Conservation (phyloP, 1,140 invertebrate genomes). For the Drosophila nigrodunni region DNA sequence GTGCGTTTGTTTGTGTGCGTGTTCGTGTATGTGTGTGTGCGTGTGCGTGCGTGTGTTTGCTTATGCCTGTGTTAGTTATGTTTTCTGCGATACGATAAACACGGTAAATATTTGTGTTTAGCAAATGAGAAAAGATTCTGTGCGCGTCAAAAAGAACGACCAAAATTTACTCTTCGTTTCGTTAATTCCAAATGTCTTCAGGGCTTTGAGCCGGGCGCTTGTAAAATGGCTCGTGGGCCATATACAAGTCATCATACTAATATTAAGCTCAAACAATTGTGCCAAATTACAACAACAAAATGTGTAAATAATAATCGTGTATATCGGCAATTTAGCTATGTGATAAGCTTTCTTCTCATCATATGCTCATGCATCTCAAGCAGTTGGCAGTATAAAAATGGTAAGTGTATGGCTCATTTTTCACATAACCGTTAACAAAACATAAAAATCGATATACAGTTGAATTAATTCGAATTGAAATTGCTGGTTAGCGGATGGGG, state of each 20-base stretch:
- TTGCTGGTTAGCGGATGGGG: neutral
- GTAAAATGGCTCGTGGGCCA: slow-evolving; percentile 73
- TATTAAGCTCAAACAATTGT: slow-evolving; percentile 65
- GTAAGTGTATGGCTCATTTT: slow-evolving; percentile 41
- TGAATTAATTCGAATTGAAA: slow-evolving; percentile 44
- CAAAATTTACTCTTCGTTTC: slow-evolving; percentile 24
- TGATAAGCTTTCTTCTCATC: slow-evolving; percentile 58
- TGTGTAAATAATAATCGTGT: slow-evolving; percentile 29
- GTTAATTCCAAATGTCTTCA: slow-evolving; percentile 61
- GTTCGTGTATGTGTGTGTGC: slow-evolving; percentile 15
- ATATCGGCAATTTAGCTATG: neutral
- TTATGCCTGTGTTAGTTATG: slow-evolving; percentile 16
- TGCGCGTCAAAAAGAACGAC: slow-evolving; percentile 1
- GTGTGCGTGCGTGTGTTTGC: neutral
- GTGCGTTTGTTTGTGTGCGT: slow-evolving; percentile 1
- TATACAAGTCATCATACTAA: slow-evolving; percentile 53
- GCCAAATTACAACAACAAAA: slow-evolving; percentile 54
- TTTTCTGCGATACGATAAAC: slow-evolving; percentile 26
- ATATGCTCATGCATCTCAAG: slow-evolving; percentile 60
- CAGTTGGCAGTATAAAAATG: slow-evolving; percentile 73
- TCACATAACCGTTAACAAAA: neutral
- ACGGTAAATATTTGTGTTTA: slow-evolving; percentile 46
- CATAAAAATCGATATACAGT: slow-evolving; percentile 42
- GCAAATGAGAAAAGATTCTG: slow-evolving; percentile 37
- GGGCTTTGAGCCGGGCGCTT: slow-evolving; percentile 43